Conservation (phyloP, 2,797 vertebrate species). For the Muraenolepis orangiensis region DNA sequence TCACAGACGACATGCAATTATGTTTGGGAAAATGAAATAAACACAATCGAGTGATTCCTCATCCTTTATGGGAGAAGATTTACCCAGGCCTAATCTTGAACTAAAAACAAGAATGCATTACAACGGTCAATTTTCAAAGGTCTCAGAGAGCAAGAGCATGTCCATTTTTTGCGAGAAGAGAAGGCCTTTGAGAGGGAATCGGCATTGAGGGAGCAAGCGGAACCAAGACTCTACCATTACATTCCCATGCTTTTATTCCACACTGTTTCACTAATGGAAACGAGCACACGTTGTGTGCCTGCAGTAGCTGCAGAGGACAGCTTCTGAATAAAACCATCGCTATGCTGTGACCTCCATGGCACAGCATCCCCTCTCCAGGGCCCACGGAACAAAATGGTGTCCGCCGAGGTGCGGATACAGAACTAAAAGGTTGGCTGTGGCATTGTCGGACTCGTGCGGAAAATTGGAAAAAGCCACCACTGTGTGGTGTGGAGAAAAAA, state of each 20-base stretch:
- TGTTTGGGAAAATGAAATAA: neutral
- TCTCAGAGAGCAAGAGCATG: neutral
- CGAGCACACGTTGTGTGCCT: neutral
- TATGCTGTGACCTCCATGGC: neutral
- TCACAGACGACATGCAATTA: neutral
- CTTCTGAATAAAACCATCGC: neutral
- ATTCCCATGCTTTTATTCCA: neutral
- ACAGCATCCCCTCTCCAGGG: neutral
- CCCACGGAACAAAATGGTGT: neutral
- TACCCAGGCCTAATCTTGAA: neutral
- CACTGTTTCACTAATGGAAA: constrained; percentile 1
- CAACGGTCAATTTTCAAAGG: neutral
- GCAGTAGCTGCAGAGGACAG: neutral
- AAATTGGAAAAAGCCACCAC: neutral
- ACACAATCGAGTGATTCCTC: neutral
- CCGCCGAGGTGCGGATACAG: neutral
- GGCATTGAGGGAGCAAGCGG: neutral
- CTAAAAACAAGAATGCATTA: neutral
- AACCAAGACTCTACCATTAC: neutral
- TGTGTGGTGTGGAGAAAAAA: neutral
- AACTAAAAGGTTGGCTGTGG: neutral
- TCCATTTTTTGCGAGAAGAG: neutral
- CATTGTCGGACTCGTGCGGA: neutral
- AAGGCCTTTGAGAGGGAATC: neutral
- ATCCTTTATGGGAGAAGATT: neutral